These are phyloP conservation scores for Neoscelio sp. DNA, from an alignment of 2,888 invertebrate species.

Conservation along the genomic window DNA sequence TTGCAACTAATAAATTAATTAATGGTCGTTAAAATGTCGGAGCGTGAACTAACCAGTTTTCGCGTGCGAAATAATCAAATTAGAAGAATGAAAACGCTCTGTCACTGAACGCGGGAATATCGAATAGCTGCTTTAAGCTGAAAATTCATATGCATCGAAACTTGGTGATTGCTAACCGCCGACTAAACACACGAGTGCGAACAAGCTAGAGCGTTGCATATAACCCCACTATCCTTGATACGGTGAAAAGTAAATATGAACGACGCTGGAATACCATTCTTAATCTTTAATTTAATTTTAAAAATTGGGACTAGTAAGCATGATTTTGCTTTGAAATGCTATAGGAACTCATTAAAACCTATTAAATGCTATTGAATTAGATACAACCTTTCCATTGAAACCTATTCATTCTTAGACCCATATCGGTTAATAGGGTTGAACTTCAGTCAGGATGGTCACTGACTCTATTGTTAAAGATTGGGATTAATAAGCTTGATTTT, in stretches of 20 bases:
- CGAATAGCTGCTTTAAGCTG: conserved; percentile 22
- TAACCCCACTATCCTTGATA: conserved; percentile 53
- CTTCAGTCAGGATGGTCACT: no score
- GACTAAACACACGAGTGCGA: conserved; percentile 55
- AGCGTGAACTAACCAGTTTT: conserved; percentile 1
- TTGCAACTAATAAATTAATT: no score
- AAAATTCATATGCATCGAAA: conserved; percentile 29
- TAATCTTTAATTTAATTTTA: neutral
- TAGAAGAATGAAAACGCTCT: neutral
- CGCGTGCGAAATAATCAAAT: conserved; percentile 11
- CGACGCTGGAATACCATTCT: conserved; percentile 6
- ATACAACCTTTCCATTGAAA: no score
- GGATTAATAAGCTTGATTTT: no score
- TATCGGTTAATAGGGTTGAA: no score
- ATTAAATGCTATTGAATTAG: no score
- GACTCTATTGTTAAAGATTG: no score
- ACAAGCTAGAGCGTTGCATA: conserved; percentile 45
- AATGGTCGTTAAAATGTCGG: no score
- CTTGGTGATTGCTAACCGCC: conserved; percentile 51
- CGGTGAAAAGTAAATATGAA: conserved; percentile 42
- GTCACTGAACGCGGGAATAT: conserved; percentile 29
- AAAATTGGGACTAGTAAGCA: no score
- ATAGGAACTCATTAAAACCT: no score
- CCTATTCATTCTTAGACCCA: no score
- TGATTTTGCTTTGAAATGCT: no score